A percentile compares a stretch with the other conserved stretches of the same genome.
These are phyloP conservation scores for Rugalucina vietnamica DNA, from an alignment of 2,888 invertebrate species.

Conservation along the genomic window DNA sequence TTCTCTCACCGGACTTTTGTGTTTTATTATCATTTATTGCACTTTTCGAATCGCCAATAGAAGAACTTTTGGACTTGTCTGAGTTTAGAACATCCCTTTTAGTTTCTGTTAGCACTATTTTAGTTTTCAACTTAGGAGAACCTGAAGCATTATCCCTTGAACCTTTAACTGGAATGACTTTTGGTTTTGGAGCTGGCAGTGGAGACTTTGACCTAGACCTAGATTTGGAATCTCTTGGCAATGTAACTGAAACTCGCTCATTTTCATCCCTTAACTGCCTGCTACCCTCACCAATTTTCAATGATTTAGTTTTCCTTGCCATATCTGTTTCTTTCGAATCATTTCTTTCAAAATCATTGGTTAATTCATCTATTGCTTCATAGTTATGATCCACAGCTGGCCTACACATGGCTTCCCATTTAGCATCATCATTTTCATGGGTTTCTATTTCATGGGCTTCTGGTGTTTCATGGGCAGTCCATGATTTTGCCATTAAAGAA, in stretches of 20 bases:
- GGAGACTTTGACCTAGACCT: conserved; percentile 61
- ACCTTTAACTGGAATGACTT: conserved; percentile 13
- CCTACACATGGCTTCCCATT: conserved; percentile 60
- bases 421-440: conserved; percentile 46
- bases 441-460: conserved; percentile 26
- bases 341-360: background rate
- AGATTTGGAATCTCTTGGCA: conserved; percentile 28
- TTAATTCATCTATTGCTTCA: conserved; percentile 50
- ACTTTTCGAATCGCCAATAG: background rate
- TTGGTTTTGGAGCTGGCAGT: conserved; percentile 52
- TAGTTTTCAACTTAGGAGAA: background rate
- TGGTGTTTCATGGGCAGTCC: conserved; percentile 30
- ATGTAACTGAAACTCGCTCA: background rate
- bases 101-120: background rate
- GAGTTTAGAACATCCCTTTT: background rate
- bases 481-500: conserved; percentile 63
- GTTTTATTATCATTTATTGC: background rate
- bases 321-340: background rate
- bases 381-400: conserved; percentile 53
- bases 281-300: conserved; percentile 5
- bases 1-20: background rate
- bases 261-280: conserved; percentile 8
- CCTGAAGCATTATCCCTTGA: background rate
- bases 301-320: background rate
- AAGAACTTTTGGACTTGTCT: background rate